Percentiles rank a stretch among this genome's conserved stretches.
phyloP scores from a whole-genome alignment of 2,888 invertebrate species.

The Caenorhabditis sp. region DNA sequence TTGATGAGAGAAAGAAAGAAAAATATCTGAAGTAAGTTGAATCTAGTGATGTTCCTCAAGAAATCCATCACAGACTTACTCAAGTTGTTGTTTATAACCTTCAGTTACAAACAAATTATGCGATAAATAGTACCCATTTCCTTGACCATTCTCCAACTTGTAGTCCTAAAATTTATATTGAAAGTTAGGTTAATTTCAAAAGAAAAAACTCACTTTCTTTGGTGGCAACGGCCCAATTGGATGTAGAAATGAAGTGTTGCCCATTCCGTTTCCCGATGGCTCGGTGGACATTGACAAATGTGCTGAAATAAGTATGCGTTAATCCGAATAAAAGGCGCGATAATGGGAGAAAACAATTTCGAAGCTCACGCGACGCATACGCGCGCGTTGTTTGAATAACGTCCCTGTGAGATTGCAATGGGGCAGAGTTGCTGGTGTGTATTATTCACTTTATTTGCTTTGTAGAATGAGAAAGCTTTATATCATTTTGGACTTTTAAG shows the following conservation, averaged over 20 bases:
- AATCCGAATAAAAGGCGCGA: not conserved
- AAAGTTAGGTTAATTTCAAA: not conserved
- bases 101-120: not conserved
- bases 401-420: not conserved
- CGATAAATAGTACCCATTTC: not conserved
- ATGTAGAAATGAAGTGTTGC: not conserved
- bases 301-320: not conserved
- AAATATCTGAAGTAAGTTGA: not conserved
- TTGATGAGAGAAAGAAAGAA: too few species aligned
- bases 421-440: not conserved
- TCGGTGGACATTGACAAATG: not conserved
- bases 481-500: too few species aligned
- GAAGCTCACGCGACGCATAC: not conserved
- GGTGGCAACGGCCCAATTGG: not conserved
- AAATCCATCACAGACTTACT: not conserved
- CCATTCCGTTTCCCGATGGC: not conserved
- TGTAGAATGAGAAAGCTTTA: too few species aligned
- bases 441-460: too few species aligned
- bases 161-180: not conserved
- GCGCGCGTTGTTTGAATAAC: not conserved
- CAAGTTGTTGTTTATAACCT: not conserved
- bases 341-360: not conserved
- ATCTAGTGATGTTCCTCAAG: not conserved
- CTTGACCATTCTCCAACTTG: not conserved
- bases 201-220: not conserved